Conservation (phyloP, 30 jellyfish, hydroid and myxozoan genomes). For the Calvadosia cruxmelitensis region DNA sequence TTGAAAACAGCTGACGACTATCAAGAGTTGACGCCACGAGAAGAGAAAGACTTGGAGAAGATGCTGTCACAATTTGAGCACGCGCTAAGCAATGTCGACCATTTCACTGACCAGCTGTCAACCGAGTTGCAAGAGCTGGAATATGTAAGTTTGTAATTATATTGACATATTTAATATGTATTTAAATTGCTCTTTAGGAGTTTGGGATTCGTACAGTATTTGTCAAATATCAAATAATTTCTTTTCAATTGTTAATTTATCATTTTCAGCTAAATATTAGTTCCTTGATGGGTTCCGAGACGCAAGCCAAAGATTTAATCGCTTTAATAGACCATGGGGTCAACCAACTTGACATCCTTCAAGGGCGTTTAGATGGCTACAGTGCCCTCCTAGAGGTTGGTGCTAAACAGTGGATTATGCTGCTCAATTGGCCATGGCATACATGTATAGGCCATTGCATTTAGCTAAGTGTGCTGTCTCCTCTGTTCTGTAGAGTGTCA, state of each 20-base stretch:
- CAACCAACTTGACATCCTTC: slow-evolving; percentile 54
- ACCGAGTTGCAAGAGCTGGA: slow-evolving; percentile 87
- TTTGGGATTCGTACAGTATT: neutral
- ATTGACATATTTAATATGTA: neutral
- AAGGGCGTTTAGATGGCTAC: slow-evolving; percentile 45
- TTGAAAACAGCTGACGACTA: slow-evolving; percentile 46
- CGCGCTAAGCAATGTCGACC: slow-evolving; percentile 82
- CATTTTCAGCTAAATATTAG: slow-evolving; percentile 53
- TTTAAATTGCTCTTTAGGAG: no score
- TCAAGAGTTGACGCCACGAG: slow-evolving; percentile 86
- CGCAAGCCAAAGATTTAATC: slow-evolving; percentile 59
- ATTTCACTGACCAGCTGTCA: slow-evolving; percentile 86
- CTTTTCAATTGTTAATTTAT: neutral
- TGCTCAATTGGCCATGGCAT: no score
- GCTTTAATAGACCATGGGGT: slow-evolving; percentile 61
- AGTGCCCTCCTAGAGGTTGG: slow-evolving; percentile 49
- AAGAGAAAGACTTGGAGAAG: slow-evolving; percentile 80
- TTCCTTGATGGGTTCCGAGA: slow-evolving; percentile 90
- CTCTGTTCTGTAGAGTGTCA: slow-evolving; percentile 37
- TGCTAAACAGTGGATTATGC: neutral
- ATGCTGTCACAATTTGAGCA: slow-evolving; percentile 80
- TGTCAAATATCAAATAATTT: no score
- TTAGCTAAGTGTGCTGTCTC: neutral
- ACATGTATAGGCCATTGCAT: no score
- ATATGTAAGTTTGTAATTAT: slow-evolving; percentile 37